Conservation (phyloP, 2,888 invertebrate species). For the Acronicta leporina region DNA sequence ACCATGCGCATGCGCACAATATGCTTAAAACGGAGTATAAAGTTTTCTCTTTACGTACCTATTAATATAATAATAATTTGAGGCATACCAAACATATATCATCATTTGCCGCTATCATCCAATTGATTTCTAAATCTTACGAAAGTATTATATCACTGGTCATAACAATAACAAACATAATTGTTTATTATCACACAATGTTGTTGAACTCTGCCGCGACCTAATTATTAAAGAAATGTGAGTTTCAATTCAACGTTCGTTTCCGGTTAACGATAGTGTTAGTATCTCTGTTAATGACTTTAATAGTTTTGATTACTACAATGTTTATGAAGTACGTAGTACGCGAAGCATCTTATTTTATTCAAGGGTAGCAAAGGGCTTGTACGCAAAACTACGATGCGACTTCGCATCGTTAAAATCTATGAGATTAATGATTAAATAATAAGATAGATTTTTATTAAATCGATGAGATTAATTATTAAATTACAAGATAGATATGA, state of each 20-base stretch:
- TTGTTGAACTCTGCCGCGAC: slow-evolving; percentile 62
- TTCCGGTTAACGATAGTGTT: slow-evolving; percentile 45
- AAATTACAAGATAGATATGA: no score
- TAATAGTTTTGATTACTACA: slow-evolving; percentile 22
- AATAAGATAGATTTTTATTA: no score
- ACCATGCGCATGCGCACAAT: no score
- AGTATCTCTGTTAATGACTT: slow-evolving; percentile 37
- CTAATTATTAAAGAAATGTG: slow-evolving; percentile 62
- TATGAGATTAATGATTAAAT: no score
- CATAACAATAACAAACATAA: slow-evolving; percentile 17
- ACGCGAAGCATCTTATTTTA: neutral
- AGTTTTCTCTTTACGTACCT: no score
- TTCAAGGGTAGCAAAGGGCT: no score
- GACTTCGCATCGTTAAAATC: no score
- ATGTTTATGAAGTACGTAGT: neutral
- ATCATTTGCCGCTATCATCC: slow-evolving; percentile 19
- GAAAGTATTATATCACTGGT: slow-evolving; percentile 37
- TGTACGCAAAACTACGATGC: no score
- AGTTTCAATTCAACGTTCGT: slow-evolving; percentile 48
- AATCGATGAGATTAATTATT: no score
- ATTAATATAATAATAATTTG: slow-evolving; percentile 18
- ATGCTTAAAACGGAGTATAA: no score
- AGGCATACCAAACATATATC: slow-evolving; percentile 19
- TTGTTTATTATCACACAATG: slow-evolving; percentile 43
- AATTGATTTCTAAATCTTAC: slow-evolving; percentile 31